Percentiles rank a stretch among this genome's conserved stretches.
phyloP scores from a whole-genome alignment of 2,113 vertebrate species.

The Malurus cyaneus region DNA sequence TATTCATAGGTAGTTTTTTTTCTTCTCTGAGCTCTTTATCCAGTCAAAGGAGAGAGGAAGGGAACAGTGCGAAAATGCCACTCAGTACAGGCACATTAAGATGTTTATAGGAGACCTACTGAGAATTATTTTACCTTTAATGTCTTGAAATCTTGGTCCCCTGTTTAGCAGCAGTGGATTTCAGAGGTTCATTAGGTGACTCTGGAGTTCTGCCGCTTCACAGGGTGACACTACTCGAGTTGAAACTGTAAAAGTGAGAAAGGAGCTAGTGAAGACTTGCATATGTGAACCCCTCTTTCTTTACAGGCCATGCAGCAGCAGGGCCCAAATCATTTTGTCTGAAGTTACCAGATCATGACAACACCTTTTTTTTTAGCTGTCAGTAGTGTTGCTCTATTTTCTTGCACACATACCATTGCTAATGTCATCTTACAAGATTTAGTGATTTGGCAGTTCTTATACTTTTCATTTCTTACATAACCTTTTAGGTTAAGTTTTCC shows the following conservation, averaged over 20 bases:
- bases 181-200: background rate
- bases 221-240: background rate
- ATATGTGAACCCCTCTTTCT: background rate
- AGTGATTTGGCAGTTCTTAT: background rate
- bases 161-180: background rate
- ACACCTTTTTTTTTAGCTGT: background rate
- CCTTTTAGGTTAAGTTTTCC: background rate
- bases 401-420: background rate
- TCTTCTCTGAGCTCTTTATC: background rate
- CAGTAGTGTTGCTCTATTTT: background rate
- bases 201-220: background rate
- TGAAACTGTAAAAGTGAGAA: background rate
- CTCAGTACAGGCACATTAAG: background rate
- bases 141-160: background rate
- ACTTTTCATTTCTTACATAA: background rate
- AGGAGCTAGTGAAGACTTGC: background rate
- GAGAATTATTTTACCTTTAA: background rate
- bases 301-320: background rate
- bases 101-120: background rate
- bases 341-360: background rate
- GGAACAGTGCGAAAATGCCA: background rate
- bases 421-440: background rate
- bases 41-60: slow-evolving; percentile 15
- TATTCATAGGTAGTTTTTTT: background rate
- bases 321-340: background rate